Evolutionary conservation across 1,140 invertebrate species (phyloP), one percentile per base, ranked within the genome.

Genomic region (Scaptomyza montana): DNA sequence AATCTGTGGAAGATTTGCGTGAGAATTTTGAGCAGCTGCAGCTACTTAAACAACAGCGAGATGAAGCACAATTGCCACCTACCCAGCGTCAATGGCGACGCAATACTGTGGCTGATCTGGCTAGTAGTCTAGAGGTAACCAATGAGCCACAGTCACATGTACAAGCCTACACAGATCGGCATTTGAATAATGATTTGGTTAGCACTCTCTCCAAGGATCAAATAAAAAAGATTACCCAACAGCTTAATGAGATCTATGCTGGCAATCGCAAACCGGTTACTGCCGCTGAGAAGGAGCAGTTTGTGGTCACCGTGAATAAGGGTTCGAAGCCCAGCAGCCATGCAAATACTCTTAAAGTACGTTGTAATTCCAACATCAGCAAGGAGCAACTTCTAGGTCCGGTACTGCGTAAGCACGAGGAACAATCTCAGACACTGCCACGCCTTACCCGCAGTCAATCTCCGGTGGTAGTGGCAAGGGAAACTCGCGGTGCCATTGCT

Each of bases 201-300:
- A 97, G 96, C 80, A 97, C 96, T 82, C 92, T 97, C 46, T 96
- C 96, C 1, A 94, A 96, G 92, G 96, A 97, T 76, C 96, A 97
- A 92, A 95, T 97, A 0, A 96, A 94, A 79, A 95, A 95, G 21
- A 93, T 97, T 36, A 97, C 97, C 90, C 95, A 94, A 81, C 96
- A 97, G 80, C 89, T 97, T 5, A 96, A 95, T 74, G 96, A 97
- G 75, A 97, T 97, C 46, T 97, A 97, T 69, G 95, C 95, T 30
- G 85, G 80, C 5, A 80, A 89, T 13, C 74, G 84, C 0, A 95
- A 93, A 12, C 41, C 71, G 0, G 53, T 6, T n/a, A n/a, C 12
- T n/a, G 39, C 12, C n/a, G 39, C 49, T 5, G 71, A 92, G 9
- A 86, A 92, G 68, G 80, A 92, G 68, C 79, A 94, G 7, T 95